A percentile compares a stretch with the other conserved stretches of the same genome.
These are phyloP conservation scores for Drosophila merina DNA, from an alignment of 2,888 invertebrate species.

Conservation along the genomic window DNA sequence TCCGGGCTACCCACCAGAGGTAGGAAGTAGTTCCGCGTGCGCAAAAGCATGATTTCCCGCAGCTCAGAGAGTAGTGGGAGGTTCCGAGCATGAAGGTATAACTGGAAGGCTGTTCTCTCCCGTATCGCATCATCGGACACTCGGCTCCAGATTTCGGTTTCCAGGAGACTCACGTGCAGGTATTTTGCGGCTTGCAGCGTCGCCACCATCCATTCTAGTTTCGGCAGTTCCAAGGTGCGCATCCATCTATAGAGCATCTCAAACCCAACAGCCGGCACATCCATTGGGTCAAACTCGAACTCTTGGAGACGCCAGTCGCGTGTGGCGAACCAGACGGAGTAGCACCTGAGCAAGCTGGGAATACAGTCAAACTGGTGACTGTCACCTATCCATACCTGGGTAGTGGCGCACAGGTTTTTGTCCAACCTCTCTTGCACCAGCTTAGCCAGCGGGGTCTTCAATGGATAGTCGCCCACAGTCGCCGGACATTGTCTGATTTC, in stretches of 20 bases:
- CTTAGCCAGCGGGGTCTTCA: not conserved
- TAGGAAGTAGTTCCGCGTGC: slow-evolving; percentile 42
- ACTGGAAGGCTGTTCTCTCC: slow-evolving; percentile 32
- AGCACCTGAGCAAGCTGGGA: slow-evolving; percentile 12
- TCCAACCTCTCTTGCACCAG: not conserved
- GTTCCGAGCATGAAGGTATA: slow-evolving; percentile 5
- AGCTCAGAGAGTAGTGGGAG: slow-evolving; percentile 4
- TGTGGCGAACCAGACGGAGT: slow-evolving; percentile 37
- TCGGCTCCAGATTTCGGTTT: slow-evolving; percentile 5
- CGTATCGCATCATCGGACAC: slow-evolving; percentile 3
- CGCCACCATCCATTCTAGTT: not conserved
- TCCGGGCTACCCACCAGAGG: slow-evolving; percentile 31
- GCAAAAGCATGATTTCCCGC: slow-evolving; percentile 1
- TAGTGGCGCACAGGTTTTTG: slow-evolving; percentile 17
- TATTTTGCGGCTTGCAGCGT: slow-evolving; percentile 36
- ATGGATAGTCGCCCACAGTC: not conserved
- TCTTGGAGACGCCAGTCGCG: slow-evolving; percentile 7
- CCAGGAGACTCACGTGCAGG: slow-evolving; percentile 19
- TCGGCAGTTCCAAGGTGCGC: slow-evolving; percentile 8
- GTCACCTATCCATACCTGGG: slow-evolving; percentile 14
- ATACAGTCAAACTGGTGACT: slow-evolving; percentile 14
- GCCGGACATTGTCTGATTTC: not conserved
- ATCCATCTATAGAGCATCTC: slow-evolving; percentile 42
- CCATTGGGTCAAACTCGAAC: not conserved
- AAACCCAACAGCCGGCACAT: slow-evolving; percentile 34